phyloP scores from a whole-genome alignment of 2,888 invertebrate species.

The Melikaiella ostensackeni region DNA sequence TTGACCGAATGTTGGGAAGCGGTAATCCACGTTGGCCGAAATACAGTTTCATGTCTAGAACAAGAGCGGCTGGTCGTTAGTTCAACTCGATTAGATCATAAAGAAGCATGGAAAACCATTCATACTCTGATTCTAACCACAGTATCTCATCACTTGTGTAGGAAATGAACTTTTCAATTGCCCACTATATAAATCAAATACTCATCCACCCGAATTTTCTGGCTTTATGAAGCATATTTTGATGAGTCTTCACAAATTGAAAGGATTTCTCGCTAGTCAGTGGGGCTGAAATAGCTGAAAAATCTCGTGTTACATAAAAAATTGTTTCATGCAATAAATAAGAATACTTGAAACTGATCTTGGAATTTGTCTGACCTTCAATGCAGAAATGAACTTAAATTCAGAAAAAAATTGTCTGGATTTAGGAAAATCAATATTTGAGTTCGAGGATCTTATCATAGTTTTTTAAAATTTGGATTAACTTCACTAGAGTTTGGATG shows the following conservation, averaged over 20 bases:
- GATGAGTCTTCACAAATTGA: not conserved
- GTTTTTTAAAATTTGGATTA: too few relatives aligned
- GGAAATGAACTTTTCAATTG: slow-evolving; percentile 16
- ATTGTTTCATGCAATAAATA: too few relatives aligned
- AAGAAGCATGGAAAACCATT: slow-evolving; percentile 19
- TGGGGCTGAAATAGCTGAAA: not conserved
- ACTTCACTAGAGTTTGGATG: too few relatives aligned
- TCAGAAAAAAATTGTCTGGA: too few relatives aligned
- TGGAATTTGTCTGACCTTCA: too few relatives aligned
- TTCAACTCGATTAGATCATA: slow-evolving; percentile 44
- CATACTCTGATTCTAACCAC: slow-evolving; percentile 16
- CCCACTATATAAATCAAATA: not conserved
- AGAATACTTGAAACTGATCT: too few relatives aligned
- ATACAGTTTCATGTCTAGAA: slow-evolving; percentile 26
- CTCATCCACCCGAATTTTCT: not conserved
- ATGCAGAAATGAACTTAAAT: too few relatives aligned
- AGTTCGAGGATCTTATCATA: too few relatives aligned
- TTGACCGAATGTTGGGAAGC: slow-evolving; percentile 50
- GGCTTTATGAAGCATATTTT: not conserved
- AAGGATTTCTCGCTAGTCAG: not conserved
- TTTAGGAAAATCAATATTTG: too few relatives aligned
- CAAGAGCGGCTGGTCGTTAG: slow-evolving; percentile 24
- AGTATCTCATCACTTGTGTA: not conserved
- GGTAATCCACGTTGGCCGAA: slow-evolving; percentile 39
- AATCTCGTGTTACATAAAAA: too few relatives aligned